Conservation (phyloP, 2,888 invertebrate genomes). For the Scaptomyza caliginosa region DNA sequence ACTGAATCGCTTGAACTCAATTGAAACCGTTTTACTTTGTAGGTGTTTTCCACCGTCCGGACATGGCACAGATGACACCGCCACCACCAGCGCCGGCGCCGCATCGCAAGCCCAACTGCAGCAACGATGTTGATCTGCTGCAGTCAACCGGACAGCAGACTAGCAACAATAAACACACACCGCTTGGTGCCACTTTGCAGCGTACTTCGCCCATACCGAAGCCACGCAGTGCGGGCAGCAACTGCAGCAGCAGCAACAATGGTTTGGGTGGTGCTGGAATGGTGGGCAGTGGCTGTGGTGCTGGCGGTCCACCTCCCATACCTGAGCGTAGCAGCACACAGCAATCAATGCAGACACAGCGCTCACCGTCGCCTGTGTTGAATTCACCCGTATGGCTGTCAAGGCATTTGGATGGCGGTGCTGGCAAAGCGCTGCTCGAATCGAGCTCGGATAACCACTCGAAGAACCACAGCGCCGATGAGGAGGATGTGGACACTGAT, state of each 20-base stretch:
- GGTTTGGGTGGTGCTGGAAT: slow-evolving; percentile 23
- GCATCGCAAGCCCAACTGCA: slow-evolving; percentile 86
- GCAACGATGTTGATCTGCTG: slow-evolving; percentile 59
- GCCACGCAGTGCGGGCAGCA: slow-evolving; percentile 50
- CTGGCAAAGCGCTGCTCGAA: slow-evolving; percentile 75
- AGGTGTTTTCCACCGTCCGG: slow-evolving; percentile 83
- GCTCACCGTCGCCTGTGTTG: slow-evolving; percentile 82
- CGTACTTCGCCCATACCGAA: slow-evolving; percentile 64
- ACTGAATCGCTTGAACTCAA: no score
- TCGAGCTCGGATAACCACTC: slow-evolving; percentile 85
- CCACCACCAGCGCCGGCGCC: slow-evolving; percentile 91
- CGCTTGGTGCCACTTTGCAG: slow-evolving; percentile 53
- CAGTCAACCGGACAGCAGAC: slow-evolving; percentile 21
- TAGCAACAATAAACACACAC: slow-evolving; percentile 41
- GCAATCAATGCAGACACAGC: slow-evolving; percentile 64
- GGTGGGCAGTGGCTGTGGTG: slow-evolving; percentile 6
- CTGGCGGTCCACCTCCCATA: slow-evolving; percentile 60
- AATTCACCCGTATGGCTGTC: slow-evolving; percentile 89
- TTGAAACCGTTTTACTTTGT: neutral
- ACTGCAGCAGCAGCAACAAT: slow-evolving; percentile 48
- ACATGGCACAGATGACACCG: slow-evolving; percentile 86
- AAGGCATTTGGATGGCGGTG: slow-evolving; percentile 84
- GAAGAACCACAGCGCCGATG: slow-evolving; percentile 87
- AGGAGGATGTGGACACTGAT: slow-evolving; percentile 97
- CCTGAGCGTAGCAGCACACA: slow-evolving; percentile 77